Evolutionary conservation across 1,140 invertebrate species (phyloP), one percentile per base, ranked within the genome.

Genomic region (Atopsyche davidsoni): DNA sequence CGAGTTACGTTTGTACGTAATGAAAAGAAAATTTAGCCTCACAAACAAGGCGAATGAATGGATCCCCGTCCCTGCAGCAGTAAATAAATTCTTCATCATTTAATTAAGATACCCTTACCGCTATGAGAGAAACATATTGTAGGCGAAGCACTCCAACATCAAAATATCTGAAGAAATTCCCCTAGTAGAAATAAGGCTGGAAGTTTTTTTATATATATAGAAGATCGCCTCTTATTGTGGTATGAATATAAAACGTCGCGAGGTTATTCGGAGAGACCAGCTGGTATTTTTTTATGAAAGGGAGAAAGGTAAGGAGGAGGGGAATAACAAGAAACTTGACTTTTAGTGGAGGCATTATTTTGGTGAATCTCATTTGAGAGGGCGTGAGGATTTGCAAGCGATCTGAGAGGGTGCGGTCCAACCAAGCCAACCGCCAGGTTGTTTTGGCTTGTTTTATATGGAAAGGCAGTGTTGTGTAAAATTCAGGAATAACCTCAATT

Each of bases 311-410:
- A 22, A 21, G 18, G 47, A 34, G 25, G 32, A 24, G 42, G 13
- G 28, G 47, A 50, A 55, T 55, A 55, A 55, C 53, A 55, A 55
- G 53, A 55, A 55, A 55, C 53, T 55, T 55, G 53, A 55, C 53
- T 55, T 55, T 55, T 55, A 55, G 53, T 55, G 53, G 53, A 55
- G 46, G 47, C 53, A 55, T 55, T 55, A 55, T 43, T 55, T 35
- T 32, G 47, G 46, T 39, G 53, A 55, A 55, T 55, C 53, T 48
- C 21, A 49, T 50, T 50, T 46, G 34, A 38, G 53, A 50, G 53
- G 47, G 53, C 47, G 50, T 43, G 41, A 55, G 53, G 53, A 55
- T 55, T 55, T 55, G 46, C 47, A 47, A 47, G 52, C 45, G 52
- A 54, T 45, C 42, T 34, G 16, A 21, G 22, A 28, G n/a, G 24